Percentiles rank a stretch among this genome's conserved stretches.
Evolutionary conservation across 2,113 vertebrate species (phyloP).

Genomic region (Irena cyanogastra): DNA sequence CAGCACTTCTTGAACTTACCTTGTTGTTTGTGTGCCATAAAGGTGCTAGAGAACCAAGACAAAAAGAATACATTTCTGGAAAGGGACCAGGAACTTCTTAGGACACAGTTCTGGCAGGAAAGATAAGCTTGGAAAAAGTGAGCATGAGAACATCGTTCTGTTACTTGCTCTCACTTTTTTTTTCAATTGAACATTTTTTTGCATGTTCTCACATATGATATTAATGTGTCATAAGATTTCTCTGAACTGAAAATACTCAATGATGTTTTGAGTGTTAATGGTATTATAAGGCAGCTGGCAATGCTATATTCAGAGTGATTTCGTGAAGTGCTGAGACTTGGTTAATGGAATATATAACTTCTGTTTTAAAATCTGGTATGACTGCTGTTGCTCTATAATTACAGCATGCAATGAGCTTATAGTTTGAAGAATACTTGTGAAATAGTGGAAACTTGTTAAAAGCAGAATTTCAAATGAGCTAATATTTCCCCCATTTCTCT

Average conservation of each 20-base stretch:
- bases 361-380: background rate
- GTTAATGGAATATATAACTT: background rate
- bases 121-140: constrained; percentile 12
- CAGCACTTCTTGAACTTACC: background rate
- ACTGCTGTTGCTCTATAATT: background rate
- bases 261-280: background rate
- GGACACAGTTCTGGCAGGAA: background rate
- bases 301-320: background rate
- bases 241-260: background rate
- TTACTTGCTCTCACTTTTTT: background rate
- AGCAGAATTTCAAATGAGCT: background rate
- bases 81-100: background rate
- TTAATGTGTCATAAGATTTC: background rate
- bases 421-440: background rate
- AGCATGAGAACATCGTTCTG: background rate
- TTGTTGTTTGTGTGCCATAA: background rate
- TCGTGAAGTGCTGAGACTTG: background rate
- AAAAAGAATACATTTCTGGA: background rate
- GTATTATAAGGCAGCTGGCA: background rate
- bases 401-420: background rate
- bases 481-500: background rate
- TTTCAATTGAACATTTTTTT: background rate
- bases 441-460: background rate
- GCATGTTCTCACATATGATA: background rate
- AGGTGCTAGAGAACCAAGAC: background rate